Evolutionary conservation across 2,888 invertebrate species (phyloP), one percentile per base, ranked within the genome.

Genomic region (Xestia sexstrigata): DNA sequence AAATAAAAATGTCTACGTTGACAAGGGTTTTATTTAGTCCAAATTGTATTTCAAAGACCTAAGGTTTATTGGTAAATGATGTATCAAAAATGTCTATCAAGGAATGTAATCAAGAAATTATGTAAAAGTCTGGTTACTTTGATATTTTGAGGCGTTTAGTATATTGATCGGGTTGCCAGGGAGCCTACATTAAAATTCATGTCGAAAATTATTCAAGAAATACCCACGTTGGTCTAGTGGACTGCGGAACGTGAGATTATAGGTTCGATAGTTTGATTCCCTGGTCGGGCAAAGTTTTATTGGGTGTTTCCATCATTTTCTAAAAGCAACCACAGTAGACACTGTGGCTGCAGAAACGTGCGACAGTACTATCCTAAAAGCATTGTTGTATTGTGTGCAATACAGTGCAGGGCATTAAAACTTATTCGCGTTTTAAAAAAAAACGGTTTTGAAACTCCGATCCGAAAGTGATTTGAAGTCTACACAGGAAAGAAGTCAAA

Each of bases 31-130:
- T 68, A 62, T 82, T 82, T 26, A 70, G 75, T n/a, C 47, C 30
- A 35, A 70, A 60, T 63, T 55, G 26, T 62, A 35, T 58, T 63
- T 85, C 62, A 67, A 62, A 70, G 60, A 67, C 35, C 62, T 67
- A 13, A 8, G 62, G 55, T 74, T 74, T 85, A 70, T 85, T 81
- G 82, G 49, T 67, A 81, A 85, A 62, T 60, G 23, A 81, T 81
- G 58, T 69, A 62, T 84, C 63, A 65, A 73, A 65, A 73, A 63
- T 58, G 71, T n/a, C 55, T 79, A 26, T 45, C 23, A 45, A 67
- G 26, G 23, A 70, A 71, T 60, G 1, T 68, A 58, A 45, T 79
- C 63, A 68, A 23, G 20, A 47, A 49, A 55, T 84, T 79, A 23
- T 49, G 9, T 63, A 6, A 81, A n/a, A 20, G 8, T n/a, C 8